A percentile compares a stretch with the other conserved stretches of the same genome.
phyloP scores from a whole-genome alignment of 2,888 invertebrate species.

The Sinotaia quadrata region DNA sequence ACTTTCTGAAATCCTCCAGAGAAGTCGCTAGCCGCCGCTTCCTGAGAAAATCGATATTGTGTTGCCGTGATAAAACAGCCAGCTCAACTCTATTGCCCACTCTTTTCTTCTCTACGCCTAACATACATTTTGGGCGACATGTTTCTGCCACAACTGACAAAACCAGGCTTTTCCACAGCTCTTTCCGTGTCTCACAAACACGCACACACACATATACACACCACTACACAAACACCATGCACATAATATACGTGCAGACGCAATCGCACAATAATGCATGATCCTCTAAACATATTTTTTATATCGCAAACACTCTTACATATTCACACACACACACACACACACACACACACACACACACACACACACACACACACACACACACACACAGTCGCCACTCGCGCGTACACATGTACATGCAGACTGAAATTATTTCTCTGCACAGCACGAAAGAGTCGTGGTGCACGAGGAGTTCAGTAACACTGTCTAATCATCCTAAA shows the following conservation, averaged over 20 bases:
- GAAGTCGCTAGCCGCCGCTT: too few relatives aligned
- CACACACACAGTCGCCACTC: not conserved
- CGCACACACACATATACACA: not conserved
- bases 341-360: conserved; percentile 4
- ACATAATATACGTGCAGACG: not conserved
- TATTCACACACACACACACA: not conserved
- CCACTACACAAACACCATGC: not conserved
- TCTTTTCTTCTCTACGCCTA: too few relatives aligned
- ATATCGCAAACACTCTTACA: not conserved
- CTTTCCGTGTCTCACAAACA: not conserved
- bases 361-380: conserved; percentile 8
- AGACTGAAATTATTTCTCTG: too few relatives aligned
- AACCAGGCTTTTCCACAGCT: not conserved
- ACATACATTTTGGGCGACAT: too few relatives aligned
- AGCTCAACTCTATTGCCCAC: too few relatives aligned
- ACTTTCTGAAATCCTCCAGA: too few relatives aligned
- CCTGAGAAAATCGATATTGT: too few relatives aligned
- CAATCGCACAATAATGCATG: not conserved
- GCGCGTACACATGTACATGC: not conserved
- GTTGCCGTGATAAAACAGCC: too few relatives aligned
- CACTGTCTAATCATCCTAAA: too few relatives aligned
- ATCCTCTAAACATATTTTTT: not conserved
- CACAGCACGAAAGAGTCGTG: too few relatives aligned
- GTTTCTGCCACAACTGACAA: too few relatives aligned
- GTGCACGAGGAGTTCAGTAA: too few relatives aligned